Conservation (phyloP, 2,888 invertebrate species). For the Plusia festucae region DNA sequence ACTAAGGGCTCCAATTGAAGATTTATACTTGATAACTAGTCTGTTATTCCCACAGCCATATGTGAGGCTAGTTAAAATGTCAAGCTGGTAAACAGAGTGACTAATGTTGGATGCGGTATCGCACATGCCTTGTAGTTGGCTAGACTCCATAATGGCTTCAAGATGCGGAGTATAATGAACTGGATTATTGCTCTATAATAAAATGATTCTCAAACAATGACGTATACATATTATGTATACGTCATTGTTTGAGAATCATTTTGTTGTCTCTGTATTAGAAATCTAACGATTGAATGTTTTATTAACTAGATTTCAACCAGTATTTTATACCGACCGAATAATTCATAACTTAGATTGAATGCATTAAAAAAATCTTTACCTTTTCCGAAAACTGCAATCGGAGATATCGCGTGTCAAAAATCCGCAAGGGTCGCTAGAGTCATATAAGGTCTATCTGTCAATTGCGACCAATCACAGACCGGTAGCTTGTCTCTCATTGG, state of each 20-base stretch:
- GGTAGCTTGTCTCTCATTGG: too few relatives aligned
- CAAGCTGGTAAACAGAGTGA: constrained; percentile 57
- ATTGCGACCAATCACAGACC: too few relatives aligned
- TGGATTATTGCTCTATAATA: constrained; percentile 36
- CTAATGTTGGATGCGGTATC: constrained; percentile 57
- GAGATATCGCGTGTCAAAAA: too few relatives aligned
- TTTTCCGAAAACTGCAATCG: too few relatives aligned
- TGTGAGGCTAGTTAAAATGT: constrained; percentile 49
- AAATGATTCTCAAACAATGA: constrained; percentile 8
- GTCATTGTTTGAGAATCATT: constrained; percentile 4
- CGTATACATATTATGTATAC: not conserved
- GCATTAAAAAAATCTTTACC: too few relatives aligned
- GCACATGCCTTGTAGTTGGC: constrained; percentile 61
- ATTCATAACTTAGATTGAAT: too few relatives aligned
- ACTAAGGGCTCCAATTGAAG: not conserved
- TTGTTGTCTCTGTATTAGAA: constrained; percentile 5
- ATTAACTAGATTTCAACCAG: too few relatives aligned
- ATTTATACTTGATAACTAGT: not conserved
- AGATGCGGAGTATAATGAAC: constrained; percentile 51
- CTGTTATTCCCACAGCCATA: not conserved
- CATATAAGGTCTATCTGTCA: too few relatives aligned
- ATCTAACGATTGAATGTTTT: too few relatives aligned
- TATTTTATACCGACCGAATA: too few relatives aligned
- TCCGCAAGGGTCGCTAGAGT: too few relatives aligned
- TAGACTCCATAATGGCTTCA: constrained; percentile 58